phyloP scores from a whole-genome alignment of 2,113 vertebrate genomes.

The Numenius arquata region DNA sequence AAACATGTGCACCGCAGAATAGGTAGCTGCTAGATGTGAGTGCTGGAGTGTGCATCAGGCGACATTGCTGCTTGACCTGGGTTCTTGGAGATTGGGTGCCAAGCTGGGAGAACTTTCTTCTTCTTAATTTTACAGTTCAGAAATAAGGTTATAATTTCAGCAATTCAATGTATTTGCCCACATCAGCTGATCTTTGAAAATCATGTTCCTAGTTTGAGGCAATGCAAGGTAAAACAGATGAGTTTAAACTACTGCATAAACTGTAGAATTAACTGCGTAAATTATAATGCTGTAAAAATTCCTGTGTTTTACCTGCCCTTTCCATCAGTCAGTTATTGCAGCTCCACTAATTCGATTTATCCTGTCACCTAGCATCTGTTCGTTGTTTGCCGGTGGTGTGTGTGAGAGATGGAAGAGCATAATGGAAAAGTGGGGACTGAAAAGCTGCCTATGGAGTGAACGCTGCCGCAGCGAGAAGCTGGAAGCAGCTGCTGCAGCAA shows the following conservation, averaged over 20 bases:
- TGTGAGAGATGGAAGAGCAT: neutral
- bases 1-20: neutral
- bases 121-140: neutral
- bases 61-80: neutral
- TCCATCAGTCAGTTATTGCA: neutral
- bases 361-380: neutral
- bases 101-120: neutral
- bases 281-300: neutral
- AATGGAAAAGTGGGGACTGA: neutral
- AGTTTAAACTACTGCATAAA: neutral
- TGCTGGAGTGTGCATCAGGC: neutral
- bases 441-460: neutral
- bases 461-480: neutral
- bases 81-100: neutral
- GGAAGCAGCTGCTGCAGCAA: neutral
- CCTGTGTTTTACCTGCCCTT: neutral
- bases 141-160: neutral
- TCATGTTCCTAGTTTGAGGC: neutral
- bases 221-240: neutral
- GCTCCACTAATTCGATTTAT: neutral
- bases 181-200: neutral
- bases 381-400: neutral
- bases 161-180: neutral
- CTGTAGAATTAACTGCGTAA: neutral
- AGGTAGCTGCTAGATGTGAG: neutral